Evolutionary conservation across 1,140 invertebrate species (phyloP), one percentile per base, ranked within the genome.

Genomic region (Lysiphlebus fabarum): DNA sequence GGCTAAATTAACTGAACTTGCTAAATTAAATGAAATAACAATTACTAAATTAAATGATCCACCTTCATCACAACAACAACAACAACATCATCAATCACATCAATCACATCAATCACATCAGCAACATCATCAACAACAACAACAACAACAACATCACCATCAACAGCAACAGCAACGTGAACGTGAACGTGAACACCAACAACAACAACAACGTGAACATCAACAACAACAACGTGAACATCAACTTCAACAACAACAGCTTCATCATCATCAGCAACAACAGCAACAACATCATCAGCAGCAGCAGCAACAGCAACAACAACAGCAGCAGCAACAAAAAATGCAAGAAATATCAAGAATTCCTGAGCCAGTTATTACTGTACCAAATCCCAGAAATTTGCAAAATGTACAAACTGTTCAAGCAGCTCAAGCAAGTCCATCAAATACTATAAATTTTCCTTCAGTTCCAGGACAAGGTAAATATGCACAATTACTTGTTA

Each of bases 401-500:
- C 78, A 80, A 61, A 71, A 74, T 40, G 71, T 72, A 50, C 75
- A 78, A 53, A 77, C 65, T 8, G 74, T 75, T 14, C 73, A 79
- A 65, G 70, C 72, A 38, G 69, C 74, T 40, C 77, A 76, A 62
- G 63, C 77, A 7, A 80, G 74, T 58, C 77, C 76, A 45, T 73
- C 76, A 17, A 71, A 69, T 63, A 68, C 74, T 10, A 77, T 79
- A 42, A 79, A 79, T 49, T 80, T 79, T 59, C 74, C 75, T 11
- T 67, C 70, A 17, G 74, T 79, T 44, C 74, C 78, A 55, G 78
- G 78, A 33, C 77, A 80, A 56, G 76, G 76, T 45, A 92, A 92
- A 74, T 93, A 93, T 73, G 84, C 84, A 57, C 88, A 91, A 63
- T 70, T 93, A 50, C 69, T 93, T 59, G 83, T 86, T 11, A 87